Percentiles rank a stretch among this genome's conserved stretches.
phyloP scores from a whole-genome alignment of 2,888 invertebrate genomes.

The Synergus umbraculus region DNA sequence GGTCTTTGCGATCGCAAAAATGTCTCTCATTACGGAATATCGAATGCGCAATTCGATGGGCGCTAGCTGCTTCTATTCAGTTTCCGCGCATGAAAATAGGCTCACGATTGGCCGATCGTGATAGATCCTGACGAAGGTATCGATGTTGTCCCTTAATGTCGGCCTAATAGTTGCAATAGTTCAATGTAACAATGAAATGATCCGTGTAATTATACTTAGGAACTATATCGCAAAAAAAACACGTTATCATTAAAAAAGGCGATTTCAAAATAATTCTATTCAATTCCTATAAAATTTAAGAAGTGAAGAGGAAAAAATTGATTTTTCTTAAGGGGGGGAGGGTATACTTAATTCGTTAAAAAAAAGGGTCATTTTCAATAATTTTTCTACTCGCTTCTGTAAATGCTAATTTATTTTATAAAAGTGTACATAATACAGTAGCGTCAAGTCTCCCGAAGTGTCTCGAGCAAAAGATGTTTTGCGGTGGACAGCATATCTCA shows the following conservation, averaged over 20 bases:
- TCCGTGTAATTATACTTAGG: not conserved
- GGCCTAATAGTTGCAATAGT: not conserved
- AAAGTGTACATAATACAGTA: too few relatives aligned
- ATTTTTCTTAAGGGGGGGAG: too few relatives aligned
- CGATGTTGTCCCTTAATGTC: conserved; percentile 31
- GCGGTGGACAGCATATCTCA: too few relatives aligned
- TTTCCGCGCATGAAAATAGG: conserved; percentile 42
- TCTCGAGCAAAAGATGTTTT: too few relatives aligned
- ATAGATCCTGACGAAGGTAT: conserved; percentile 21
- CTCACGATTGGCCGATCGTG: conserved; percentile 42
- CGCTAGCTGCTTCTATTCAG: conserved; percentile 42
- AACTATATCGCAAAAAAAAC: not conserved
- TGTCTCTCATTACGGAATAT: conserved; percentile 58
- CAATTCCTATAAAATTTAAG: too few relatives aligned
- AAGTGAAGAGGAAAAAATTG: too few relatives aligned
- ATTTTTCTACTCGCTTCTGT: too few relatives aligned
- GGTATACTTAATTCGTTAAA: too few relatives aligned
- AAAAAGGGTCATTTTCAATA: too few relatives aligned
- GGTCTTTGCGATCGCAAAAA: conserved; percentile 49
- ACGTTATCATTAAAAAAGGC: not conserved
- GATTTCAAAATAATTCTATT: too few relatives aligned
- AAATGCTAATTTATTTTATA: too few relatives aligned
- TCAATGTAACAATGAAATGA: not conserved
- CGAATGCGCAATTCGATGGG: conserved; percentile 52
- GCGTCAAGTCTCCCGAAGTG: too few relatives aligned